These are phyloP conservation scores for Pemphigus obesinymphae DNA, from an alignment of 1,140 invertebrate species.

Conservation along the genomic window DNA sequence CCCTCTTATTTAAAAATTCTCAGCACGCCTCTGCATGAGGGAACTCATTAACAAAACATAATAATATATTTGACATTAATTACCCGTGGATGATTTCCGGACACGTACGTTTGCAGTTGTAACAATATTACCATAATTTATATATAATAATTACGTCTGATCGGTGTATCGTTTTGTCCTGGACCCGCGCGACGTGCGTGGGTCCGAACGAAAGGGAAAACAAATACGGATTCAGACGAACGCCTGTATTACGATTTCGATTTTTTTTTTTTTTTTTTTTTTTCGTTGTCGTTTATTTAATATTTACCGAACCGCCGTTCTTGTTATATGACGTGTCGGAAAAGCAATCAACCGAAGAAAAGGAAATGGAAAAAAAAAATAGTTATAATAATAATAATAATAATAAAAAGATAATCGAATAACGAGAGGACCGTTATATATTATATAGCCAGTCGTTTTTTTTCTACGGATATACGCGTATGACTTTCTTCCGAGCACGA, in stretches of 20 bases:
- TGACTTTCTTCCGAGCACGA: constrained; percentile 32
- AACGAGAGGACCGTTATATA: background rate
- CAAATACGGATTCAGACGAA: no score
- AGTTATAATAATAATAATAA: background rate
- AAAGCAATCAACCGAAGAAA: background rate
- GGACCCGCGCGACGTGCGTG: no score
- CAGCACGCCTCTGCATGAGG: no score
- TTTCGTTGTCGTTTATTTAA: background rate
- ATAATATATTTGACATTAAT: no score
- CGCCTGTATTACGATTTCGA: constrained; percentile 10
- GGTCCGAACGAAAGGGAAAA: no score
- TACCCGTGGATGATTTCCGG: no score
- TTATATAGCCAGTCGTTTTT: background rate
- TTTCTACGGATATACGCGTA: background rate
- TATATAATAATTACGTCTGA: no score
- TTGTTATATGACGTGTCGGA: background rate
- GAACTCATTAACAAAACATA: no score
- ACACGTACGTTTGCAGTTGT: no score
- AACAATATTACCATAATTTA: no score
- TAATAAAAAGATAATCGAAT: background rate
- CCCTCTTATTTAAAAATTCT: no score
- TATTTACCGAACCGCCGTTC: background rate
- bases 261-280: background rate
- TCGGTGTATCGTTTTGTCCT: no score
- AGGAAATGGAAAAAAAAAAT: background rate